Conservation (phyloP, 2,113 vertebrate species). For the Buteo buteo region DNA sequence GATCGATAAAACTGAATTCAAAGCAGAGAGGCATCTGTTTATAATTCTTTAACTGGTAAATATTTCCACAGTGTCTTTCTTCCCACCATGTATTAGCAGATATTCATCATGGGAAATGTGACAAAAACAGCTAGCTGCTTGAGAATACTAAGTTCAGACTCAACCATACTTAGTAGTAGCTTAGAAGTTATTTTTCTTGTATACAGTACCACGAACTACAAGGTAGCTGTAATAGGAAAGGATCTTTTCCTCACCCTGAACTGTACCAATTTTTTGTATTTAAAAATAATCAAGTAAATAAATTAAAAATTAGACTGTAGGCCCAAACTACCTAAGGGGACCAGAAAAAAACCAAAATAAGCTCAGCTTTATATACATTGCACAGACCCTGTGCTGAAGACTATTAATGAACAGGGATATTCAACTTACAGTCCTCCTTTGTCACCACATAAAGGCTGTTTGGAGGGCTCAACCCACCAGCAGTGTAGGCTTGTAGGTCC, state of each 20-base stretch:
- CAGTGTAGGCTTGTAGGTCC: slow-evolving; percentile 72
- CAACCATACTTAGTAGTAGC: neutral
- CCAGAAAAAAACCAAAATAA: neutral
- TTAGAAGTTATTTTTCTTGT: neutral
- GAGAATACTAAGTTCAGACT: neutral
- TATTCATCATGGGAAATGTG: neutral
- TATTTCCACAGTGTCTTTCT: neutral
- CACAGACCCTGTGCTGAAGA: neutral
- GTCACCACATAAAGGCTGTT: slow-evolving; percentile 74
- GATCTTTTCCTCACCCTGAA: neutral
- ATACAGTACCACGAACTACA: neutral
- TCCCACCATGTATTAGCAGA: neutral
- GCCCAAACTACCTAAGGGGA: neutral
- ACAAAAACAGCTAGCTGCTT: neutral
- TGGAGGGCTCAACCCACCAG: slow-evolving; percentile 71
- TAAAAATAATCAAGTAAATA: neutral
- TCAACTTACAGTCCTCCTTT: slow-evolving; percentile 77
- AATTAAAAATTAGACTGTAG: neutral
- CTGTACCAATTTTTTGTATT: neutral
- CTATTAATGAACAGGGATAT: neutral
- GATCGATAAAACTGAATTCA: slow-evolving; percentile 23
- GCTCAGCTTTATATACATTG: neutral
- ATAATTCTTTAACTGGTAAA: neutral
- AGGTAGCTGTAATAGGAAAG: neutral
- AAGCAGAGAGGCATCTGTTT: slow-evolving; percentile 26